phyloP scores from a whole-genome alignment of 2,113 vertebrate genomes.

The Protomyctophum bolini region DNA sequence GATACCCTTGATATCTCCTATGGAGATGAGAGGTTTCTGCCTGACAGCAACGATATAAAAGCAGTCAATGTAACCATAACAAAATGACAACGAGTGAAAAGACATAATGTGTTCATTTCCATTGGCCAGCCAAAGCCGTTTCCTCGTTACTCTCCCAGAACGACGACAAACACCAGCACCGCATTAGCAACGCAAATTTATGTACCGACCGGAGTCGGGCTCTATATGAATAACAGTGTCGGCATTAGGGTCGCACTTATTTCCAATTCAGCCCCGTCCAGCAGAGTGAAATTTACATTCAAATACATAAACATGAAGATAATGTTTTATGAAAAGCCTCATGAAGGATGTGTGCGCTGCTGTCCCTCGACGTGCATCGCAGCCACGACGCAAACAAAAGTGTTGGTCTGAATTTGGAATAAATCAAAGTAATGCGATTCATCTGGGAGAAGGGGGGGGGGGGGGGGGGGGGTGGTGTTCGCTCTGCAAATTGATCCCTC shows the following conservation, averaged over 20 bases:
- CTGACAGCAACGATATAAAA: too few species aligned
- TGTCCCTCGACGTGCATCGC: not conserved
- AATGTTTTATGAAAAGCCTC: not conserved
- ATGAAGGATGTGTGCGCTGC: not conserved
- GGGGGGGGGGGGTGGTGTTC: not conserved
- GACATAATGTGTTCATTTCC: not conserved
- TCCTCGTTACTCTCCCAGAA: not conserved
- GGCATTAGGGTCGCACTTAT: not conserved
- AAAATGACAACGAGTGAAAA: not conserved
- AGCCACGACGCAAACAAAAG: not conserved
- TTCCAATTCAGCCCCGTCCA: not conserved
- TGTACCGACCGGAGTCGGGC: not conserved
- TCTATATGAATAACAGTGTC: not conserved
- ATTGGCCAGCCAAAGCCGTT: slow-evolving; percentile 41
- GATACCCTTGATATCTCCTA: too few species aligned
- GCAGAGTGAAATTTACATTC: not conserved
- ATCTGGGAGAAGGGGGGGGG: not conserved
- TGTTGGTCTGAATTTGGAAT: not conserved
- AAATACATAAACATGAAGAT: slow-evolving; percentile 3
- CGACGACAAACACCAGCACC: not conserved
- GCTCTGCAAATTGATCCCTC: not conserved
- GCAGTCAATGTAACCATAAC: too few species aligned
- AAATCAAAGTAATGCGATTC: not conserved
- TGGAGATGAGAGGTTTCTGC: too few species aligned
- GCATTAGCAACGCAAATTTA: not conserved